Conservation (phyloP, 2,113 vertebrate genomes). For the Thymallus thymallus region DNA sequence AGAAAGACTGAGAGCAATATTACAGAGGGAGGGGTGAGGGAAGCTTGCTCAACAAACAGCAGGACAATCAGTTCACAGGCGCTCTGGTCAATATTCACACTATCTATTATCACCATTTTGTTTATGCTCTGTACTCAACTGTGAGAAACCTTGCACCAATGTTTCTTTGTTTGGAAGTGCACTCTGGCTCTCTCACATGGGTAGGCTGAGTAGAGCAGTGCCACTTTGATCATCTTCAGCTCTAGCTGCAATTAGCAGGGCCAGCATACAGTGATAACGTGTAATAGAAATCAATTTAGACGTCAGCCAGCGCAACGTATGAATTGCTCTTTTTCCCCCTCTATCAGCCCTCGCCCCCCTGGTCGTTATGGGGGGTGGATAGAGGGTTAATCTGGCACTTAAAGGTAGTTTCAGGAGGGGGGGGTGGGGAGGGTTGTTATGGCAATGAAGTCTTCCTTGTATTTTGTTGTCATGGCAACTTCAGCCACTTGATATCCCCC, state of each 20-base stretch:
- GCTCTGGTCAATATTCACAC: slow-evolving; percentile 2
- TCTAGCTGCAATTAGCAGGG: slow-evolving; percentile 38
- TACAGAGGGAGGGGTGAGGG: background rate
- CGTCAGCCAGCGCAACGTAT: slow-evolving; percentile 13
- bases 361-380: no score
- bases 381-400: slow-evolving; percentile 35
- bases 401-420: slow-evolving; percentile 21
- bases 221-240: slow-evolving; percentile 2
- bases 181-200: background rate
- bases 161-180: background rate
- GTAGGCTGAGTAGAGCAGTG: no score
- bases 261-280: slow-evolving; percentile 29
- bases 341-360: no score
- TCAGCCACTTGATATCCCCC: slow-evolving; percentile 65
- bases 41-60: background rate
- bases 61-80: background rate
- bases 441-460: slow-evolving; percentile 72
- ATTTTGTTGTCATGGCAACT: slow-evolving; percentile 73
- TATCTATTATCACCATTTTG: background rate
- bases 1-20: background rate
- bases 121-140: background rate
- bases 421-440: slow-evolving; percentile 64
- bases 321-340: slow-evolving; percentile 41
- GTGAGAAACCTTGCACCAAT: background rate
- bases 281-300: slow-evolving; percentile 46